Conservation (phyloP, 1,140 invertebrate genomes). For the Nilaparvata lugens region DNA sequence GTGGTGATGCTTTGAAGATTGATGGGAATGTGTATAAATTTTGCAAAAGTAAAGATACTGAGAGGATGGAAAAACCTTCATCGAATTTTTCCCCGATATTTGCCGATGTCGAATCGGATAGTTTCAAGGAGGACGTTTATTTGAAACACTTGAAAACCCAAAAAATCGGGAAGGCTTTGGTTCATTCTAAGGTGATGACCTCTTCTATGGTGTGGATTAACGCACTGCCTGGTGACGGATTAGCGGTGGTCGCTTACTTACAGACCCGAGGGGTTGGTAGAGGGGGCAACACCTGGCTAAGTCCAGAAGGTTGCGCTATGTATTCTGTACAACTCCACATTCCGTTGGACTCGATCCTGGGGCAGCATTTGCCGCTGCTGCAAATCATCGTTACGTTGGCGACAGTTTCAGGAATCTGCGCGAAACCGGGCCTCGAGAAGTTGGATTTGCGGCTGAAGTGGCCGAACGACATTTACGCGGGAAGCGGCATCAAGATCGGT, state of each 20-base stretch:
- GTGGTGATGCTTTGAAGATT: too few relatives aligned
- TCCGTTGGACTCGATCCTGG: slow-evolving; percentile 50
- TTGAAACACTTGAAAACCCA: slow-evolving; percentile 62
- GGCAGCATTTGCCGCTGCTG: slow-evolving; percentile 61
- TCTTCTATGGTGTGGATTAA: slow-evolving; percentile 67
- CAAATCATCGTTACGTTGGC: slow-evolving; percentile 80
- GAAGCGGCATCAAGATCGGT: slow-evolving; percentile 68
- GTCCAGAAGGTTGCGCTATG: slow-evolving; percentile 83
- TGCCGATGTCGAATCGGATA: too few relatives aligned
- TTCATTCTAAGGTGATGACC: slow-evolving; percentile 71
- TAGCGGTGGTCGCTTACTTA: slow-evolving; percentile 65
- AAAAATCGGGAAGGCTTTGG: slow-evolving; percentile 65
- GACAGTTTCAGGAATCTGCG: slow-evolving; percentile 63
- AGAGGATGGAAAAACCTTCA: too few relatives aligned
- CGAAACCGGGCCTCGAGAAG: slow-evolving; percentile 57
- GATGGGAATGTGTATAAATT: too few relatives aligned
- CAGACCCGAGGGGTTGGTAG: slow-evolving; percentile 73
- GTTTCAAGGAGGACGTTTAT: background rate
- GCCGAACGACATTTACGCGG: slow-evolving; percentile 90
- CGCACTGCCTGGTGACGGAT: slow-evolving; percentile 53
- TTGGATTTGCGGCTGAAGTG: slow-evolving; percentile 72
- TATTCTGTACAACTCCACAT: slow-evolving; percentile 79
- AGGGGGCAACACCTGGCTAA: slow-evolving; percentile 78
- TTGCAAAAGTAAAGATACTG: too few relatives aligned
- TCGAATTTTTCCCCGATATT: too few relatives aligned